These are phyloP conservation scores for Enteromius paludinosus DNA, from an alignment of 2,797 vertebrate species.

Conservation along the genomic window DNA sequence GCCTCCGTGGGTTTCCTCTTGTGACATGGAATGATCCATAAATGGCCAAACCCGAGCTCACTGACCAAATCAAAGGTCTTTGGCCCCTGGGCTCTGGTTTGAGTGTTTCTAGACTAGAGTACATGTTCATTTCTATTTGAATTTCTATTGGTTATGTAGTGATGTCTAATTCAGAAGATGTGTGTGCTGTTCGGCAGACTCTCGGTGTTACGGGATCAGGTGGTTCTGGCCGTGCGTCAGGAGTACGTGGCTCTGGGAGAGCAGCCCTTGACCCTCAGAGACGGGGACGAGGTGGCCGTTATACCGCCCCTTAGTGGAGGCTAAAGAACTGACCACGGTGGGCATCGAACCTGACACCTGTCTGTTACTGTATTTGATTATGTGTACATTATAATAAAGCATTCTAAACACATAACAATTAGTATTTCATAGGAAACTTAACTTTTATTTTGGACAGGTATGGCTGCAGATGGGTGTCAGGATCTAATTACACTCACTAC, in stretches of 20 bases:
- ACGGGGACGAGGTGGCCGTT: conserved; percentile 92
- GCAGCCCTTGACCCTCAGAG: conserved; percentile 78
- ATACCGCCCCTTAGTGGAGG: conserved; percentile 95
- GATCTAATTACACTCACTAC: conserved; percentile 82
- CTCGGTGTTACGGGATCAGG: conserved; percentile 78
- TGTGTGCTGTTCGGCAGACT: conserved; percentile 70
- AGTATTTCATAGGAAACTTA: neutral
- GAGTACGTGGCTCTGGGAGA: conserved; percentile 89
- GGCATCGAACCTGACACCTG: neutral
- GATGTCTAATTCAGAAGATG: neutral
- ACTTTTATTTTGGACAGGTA: conserved; percentile 47
- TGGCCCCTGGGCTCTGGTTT: neutral
- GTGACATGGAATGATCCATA: neutral
- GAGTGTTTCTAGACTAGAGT: neutral
- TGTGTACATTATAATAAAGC: neutral
- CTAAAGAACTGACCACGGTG: conserved; percentile 64
- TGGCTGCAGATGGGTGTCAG: conserved; percentile 69
- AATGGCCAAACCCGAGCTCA: neutral
- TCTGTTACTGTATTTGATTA: neutral
- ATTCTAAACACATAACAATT: neutral
- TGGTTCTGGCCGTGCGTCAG: conserved; percentile 88
- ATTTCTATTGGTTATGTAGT: neutral
- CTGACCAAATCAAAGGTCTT: neutral
- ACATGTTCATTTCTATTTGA: neutral
- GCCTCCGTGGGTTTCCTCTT: neutral